Percentiles rank a stretch among this genome's conserved stretches.
Evolutionary conservation across 2,113 vertebrate species (phyloP).

Genomic region (Muntiacus reevesi): DNA sequence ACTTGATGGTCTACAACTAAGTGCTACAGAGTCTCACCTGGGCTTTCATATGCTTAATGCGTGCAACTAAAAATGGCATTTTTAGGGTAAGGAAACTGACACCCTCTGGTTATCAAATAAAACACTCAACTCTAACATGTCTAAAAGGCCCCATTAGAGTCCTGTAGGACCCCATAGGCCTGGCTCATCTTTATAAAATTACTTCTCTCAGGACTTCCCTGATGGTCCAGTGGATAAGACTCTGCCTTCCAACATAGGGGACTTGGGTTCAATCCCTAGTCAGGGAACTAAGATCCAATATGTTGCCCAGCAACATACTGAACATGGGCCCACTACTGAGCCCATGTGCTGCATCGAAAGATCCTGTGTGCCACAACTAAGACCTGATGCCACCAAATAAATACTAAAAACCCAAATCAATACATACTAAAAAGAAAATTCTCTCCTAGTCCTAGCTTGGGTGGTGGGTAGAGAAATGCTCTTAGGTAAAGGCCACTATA

Average conservation of each 20-base stretch:
- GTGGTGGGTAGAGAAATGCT: not conserved
- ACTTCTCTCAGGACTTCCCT: not conserved
- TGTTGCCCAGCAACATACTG: not conserved
- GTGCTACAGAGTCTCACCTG: not conserved
- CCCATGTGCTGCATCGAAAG: not conserved
- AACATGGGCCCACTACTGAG: not conserved
- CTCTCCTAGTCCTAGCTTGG: not conserved
- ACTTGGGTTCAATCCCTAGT: not conserved
- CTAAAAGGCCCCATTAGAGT: not conserved
- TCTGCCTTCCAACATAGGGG: not conserved
- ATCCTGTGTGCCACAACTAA: not conserved
- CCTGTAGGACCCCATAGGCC: not conserved
- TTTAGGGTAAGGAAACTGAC: not conserved
- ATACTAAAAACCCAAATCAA: not conserved
- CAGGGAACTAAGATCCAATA: not conserved
- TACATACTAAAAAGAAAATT: not conserved
- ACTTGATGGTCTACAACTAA: not conserved
- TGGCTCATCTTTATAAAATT: not conserved
- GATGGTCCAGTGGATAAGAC: not conserved
- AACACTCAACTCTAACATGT: not conserved
- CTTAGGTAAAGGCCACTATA: not conserved
- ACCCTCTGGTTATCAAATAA: not conserved
- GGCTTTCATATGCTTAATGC: not conserved
- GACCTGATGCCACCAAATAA: not conserved
- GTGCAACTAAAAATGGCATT: not conserved